Base-by-base conservation (phyloP, 1,140 invertebrate species). In the Lucilia cuprina region DNA sequence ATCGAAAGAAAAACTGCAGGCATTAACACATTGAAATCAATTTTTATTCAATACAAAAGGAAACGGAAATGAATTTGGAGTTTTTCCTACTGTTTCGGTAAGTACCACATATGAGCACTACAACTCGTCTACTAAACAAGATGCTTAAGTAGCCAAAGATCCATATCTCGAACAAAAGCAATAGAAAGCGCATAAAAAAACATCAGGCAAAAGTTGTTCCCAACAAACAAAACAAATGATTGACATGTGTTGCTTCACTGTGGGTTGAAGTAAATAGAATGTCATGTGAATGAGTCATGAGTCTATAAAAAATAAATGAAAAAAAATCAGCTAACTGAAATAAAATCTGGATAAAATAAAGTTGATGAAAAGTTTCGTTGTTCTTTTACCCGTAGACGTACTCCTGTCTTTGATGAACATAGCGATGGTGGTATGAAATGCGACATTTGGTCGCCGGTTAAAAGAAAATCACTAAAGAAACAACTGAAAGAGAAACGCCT, bases 51-150 rank as follows among this genome's bases (percentile, higher is more conserved):
- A 50, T 14, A 75, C 34, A 78, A 49, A 80, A 80, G 77, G 77
- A 80, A 80, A 80, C 77, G 77, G 77, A 80, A 80, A 80, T 80
- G 77, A 80, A 80, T 80, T 47, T 80, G 41, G n/a, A 80, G 30
- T 19, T 49, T 80, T 80, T 80, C 47, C 41, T 14, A 80, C n/a
- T 41, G 77, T 49, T 49, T 34, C 10, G 10, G 10, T 5, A 80
- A 80, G n/a, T 47, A 14, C 35, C 8, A 41, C 35, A 41, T 41
- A 41, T 41, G 35, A 41, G 35, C 35, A 41, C 35, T 41, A 41
- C 35, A n/a, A n/a, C n/a, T 41, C 35, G 35, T 41, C 35, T 41
- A 41, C 35, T 5, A 41, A 41, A 41, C 74, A 50, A 14, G 19
- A 19, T 78, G 19, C 41, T 19, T 34, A 49, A 30, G 8, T 10